phyloP scores from a whole-genome alignment of 2,113 vertebrate species.

The Sprattus sprattus region DNA sequence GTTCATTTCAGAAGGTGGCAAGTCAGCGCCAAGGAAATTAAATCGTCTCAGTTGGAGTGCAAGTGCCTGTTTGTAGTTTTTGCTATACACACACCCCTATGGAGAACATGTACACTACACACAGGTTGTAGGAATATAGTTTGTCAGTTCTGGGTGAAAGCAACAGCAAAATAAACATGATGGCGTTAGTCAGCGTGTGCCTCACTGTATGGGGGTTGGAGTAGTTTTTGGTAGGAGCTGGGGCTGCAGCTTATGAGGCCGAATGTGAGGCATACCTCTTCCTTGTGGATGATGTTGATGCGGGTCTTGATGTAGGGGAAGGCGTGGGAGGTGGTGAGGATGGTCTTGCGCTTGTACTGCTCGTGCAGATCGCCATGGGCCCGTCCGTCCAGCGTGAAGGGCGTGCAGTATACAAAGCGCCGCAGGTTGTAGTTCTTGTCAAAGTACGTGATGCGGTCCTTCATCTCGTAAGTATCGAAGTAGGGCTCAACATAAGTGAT shows the following conservation, averaged over 20 bases:
- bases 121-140: neutral
- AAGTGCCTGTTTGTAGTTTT: neutral
- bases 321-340: constrained; percentile 93
- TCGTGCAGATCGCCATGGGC: constrained; percentile 96
- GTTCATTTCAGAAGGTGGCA: neutral
- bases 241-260: neutral
- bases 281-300: constrained; percentile 97
- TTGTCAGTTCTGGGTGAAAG: neutral
- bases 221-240: neutral
- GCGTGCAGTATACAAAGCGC: constrained; percentile 97
- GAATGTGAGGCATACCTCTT: constrained; percentile 76
- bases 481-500: constrained; percentile 98
- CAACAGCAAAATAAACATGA: neutral
- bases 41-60: neutral
- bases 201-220: neutral
- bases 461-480: constrained; percentile 98
- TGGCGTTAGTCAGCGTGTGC: neutral
- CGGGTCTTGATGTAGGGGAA: constrained; percentile 99
- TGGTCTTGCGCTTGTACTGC: constrained; percentile 96
- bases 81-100: neutral
- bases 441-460: constrained; percentile 98
- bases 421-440: constrained; percentile 98
- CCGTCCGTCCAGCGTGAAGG: constrained; percentile 94
- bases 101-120: neutral
- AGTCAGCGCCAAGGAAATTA: neutral